Evolutionary conservation across 2,113 vertebrate species (phyloP), one percentile per base, ranked within the genome.

Genomic region (Anarrhichthys ocellatus): DNA sequence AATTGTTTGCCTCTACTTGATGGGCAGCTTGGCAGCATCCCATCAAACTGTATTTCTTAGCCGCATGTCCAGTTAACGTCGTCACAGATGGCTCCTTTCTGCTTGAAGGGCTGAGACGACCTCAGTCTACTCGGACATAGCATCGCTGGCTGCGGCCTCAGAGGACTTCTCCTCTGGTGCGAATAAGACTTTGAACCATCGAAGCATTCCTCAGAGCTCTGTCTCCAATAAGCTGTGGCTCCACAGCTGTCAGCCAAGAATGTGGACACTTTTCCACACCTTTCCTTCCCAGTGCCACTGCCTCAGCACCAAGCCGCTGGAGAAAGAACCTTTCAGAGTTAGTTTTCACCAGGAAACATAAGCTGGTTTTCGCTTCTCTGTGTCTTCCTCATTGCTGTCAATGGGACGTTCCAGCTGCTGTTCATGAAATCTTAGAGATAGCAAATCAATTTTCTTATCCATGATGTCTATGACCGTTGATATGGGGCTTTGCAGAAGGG

Each of bases 191-290:
- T 83, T 85, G 63, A 90, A 82, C 77, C 54, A 27, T 83, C 74
- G 36, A 24, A 65, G 5, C 61, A 20, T 50, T 73, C 63, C 73
- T 85, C 61, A 2, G 69, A 83, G 73, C 68, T 54, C 65, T 40
- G 61, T 81, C 86, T 89, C 80, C 56, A 82, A 76, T 88, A 91
- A 76, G 81, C 80, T 81, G 66, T 27, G 32, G 61, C 83, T 91
- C 72, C 81, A 70, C 83, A 79, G 88, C 89, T 91, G 92, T 91
- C 91, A 90, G 84, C 69, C 58, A 83, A 69, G 81, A 92, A 88
- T 90, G 84, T 8, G 17, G 78, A 81, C 52, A 67, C 82, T 82
- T 91, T 89, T 91, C 85, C 88, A 87, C 91, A 92, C 90, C 83
- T 93, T 89, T 92, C 84, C 88, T 81, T 91, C 64, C 48, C 22